phyloP scores from a whole-genome alignment of 2,113 vertebrate genomes.

The Oncorhynchus masou region DNA sequence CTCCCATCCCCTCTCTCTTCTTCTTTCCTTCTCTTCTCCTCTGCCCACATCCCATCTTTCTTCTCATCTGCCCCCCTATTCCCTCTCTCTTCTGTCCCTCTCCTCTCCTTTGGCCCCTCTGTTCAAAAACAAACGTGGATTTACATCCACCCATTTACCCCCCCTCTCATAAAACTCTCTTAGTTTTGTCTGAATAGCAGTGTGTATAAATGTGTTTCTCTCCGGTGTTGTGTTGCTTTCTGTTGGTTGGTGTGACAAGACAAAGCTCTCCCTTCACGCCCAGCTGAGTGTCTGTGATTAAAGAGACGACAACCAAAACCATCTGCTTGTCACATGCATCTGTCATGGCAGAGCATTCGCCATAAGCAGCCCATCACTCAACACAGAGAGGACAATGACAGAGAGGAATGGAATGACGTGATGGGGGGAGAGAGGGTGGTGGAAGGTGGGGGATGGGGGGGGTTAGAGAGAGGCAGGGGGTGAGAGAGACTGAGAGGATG shows the following conservation, averaged over 20 bases:
- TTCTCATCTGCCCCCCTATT: no score
- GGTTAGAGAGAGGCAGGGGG: neutral
- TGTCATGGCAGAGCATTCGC: slow-evolving; percentile 42
- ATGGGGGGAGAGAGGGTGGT: slow-evolving; percentile 21
- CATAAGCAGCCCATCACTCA: slow-evolving; percentile 1
- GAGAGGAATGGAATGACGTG: neutral
- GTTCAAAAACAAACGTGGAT: neutral
- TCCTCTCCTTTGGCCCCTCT: no score
- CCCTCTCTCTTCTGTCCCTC: no score
- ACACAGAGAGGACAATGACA: slow-evolving; percentile 10
- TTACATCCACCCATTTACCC: slow-evolving; percentile 10
- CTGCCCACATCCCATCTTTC: no score
- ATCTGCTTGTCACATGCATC: slow-evolving; percentile 84
- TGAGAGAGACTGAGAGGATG: neutral
- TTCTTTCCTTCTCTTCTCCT: no score
- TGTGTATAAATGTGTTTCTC: slow-evolving; percentile 77
- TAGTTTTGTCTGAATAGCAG: slow-evolving; percentile 11
- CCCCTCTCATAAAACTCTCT: neutral
- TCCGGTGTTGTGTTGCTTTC: slow-evolving; percentile 74
- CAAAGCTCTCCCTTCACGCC: slow-evolving; percentile 75
- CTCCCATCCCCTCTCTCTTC: no score
- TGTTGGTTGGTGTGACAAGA: slow-evolving; percentile 66
- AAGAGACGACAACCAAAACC: slow-evolving; percentile 81
- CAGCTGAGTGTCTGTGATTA: slow-evolving; percentile 80
- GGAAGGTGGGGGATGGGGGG: slow-evolving; percentile 7